phyloP scores from a whole-genome alignment of 2,797 vertebrate genomes.

The Sparidentex hasta region DNA sequence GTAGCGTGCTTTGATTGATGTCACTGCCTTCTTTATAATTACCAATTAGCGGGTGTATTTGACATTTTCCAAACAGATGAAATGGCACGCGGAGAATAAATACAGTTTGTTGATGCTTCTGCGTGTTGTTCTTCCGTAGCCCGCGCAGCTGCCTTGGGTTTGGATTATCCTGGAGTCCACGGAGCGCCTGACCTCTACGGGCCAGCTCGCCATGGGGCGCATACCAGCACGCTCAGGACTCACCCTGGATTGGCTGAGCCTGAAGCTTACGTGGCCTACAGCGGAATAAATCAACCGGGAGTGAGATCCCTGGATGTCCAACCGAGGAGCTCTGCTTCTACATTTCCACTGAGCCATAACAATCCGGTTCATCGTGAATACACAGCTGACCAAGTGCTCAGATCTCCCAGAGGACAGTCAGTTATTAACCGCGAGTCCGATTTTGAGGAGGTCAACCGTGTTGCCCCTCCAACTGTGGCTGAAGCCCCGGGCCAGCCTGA shows the following conservation, averaged over 20 bases:
- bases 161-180: slow-evolving; percentile 62
- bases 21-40: slow-evolving; percentile 39
- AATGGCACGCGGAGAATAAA: not conserved
- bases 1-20: slow-evolving; percentile 35
- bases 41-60: slow-evolving; percentile 44
- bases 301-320: not conserved
- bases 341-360: slow-evolving; percentile 4
- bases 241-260: not conserved
- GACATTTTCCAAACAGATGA: slow-evolving; percentile 28
- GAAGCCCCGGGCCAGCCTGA: slow-evolving; percentile 43
- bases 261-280: slow-evolving; percentile 2
- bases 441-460: slow-evolving; percentile 65
- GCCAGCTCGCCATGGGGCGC: slow-evolving; percentile 15
- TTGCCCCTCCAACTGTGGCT: slow-evolving; percentile 38
- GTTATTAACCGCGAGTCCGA: slow-evolving; percentile 30
- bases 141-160: slow-evolving; percentile 70
- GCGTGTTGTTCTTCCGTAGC: slow-evolving; percentile 42
- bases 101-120: not conserved
- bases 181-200: slow-evolving; percentile 50
- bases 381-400: slow-evolving; percentile 8
- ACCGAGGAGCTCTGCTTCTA: slow-evolving; percentile 20
- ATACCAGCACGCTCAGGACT: not conserved
- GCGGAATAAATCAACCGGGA: not conserved
- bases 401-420: slow-evolving; percentile 40
- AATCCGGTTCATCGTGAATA: slow-evolving; percentile 28